phyloP scores from a whole-genome alignment of 2,113 vertebrate genomes.

The Argyrosomus japonicus region DNA sequence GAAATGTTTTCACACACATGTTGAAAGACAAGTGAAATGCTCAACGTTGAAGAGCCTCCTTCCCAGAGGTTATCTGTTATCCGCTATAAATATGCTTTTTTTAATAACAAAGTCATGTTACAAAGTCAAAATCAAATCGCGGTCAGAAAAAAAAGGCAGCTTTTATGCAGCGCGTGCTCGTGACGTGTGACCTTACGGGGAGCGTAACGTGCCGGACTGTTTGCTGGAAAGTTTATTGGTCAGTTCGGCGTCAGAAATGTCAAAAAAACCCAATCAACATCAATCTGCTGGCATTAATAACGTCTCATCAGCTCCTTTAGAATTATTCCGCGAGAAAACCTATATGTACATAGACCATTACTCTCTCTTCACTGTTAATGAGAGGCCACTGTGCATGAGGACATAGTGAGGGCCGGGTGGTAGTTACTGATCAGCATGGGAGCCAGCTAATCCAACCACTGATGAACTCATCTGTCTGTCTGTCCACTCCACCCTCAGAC shows the following conservation, averaged over 20 bases:
- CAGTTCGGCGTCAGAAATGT: not conserved
- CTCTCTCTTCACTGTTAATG: slow-evolving; percentile 69
- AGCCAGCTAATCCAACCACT: slow-evolving; percentile 92
- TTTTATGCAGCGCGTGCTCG: not conserved
- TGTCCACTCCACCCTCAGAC: slow-evolving; percentile 93
- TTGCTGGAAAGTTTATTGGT: not conserved
- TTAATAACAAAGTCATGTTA: slow-evolving; percentile 50
- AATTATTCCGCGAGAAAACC: slow-evolving; percentile 62
- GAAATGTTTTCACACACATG: slow-evolving; percentile 73
- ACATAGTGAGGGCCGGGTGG: slow-evolving; percentile 81
- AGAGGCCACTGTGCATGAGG: slow-evolving; percentile 76
- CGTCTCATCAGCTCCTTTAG: not conserved
- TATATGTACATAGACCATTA: slow-evolving; percentile 60
- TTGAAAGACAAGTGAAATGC: slow-evolving; percentile 71
- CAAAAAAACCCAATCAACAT: not conserved
- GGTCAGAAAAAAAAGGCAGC: not conserved
- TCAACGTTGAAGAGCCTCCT: slow-evolving; percentile 45
- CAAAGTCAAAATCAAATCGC: slow-evolving; percentile 61
- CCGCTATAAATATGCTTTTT: slow-evolving; percentile 27
- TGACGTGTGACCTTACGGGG: slow-evolving; percentile 40
- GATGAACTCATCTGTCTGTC: slow-evolving; percentile 97
- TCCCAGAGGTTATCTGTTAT: slow-evolving; percentile 65
- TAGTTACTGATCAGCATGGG: slow-evolving; percentile 93
- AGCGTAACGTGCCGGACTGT: not conserved
- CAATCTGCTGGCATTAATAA: not conserved